These are phyloP conservation scores for Eudemis profundana DNA, from an alignment of 2,888 invertebrate species.

Conservation along the genomic window DNA sequence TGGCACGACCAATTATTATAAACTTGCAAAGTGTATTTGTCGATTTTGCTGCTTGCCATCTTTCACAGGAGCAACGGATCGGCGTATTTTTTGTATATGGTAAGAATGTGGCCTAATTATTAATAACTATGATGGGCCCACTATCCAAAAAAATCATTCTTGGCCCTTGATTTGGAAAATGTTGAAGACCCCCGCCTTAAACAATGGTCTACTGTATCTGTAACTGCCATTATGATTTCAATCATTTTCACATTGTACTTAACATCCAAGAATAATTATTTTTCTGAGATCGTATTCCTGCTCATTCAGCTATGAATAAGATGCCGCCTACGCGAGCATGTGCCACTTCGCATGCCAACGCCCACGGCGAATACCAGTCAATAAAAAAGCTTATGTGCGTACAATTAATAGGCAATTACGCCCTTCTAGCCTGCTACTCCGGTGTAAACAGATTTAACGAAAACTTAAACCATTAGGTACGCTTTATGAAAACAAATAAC, in stretches of 20 bases:
- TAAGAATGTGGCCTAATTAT: no score
- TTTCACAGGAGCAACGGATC: no score
- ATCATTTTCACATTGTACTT: not conserved
- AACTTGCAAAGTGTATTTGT: no score
- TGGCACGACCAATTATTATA: no score
- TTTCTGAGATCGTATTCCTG: slow-evolving; percentile 20
- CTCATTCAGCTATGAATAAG: slow-evolving; percentile 13
- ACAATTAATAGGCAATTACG: not conserved
- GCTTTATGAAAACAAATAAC: slow-evolving; percentile 34
- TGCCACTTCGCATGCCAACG: slow-evolving; percentile 3
- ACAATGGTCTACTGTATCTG: not conserved
- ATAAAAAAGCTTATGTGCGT: slow-evolving; percentile 1
- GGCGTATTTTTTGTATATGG: no score
- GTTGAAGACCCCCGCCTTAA: no score
- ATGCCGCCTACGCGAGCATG: slow-evolving; percentile 17
- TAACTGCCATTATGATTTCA: not conserved
- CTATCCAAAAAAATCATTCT: no score
- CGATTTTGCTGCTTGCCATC: no score
- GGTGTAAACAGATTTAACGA: slow-evolving; percentile 38
- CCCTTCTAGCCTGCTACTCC: not conserved
- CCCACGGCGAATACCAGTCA: not conserved
- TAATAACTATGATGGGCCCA: no score
- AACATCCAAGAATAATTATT: slow-evolving; percentile 11
- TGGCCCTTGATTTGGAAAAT: no score
- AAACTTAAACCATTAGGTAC: slow-evolving; percentile 37